Percentiles rank a stretch among this genome's conserved stretches.
Conservation (phyloP, 2,888 invertebrate genomes). For the Listrodromus nycthemerus region DNA sequence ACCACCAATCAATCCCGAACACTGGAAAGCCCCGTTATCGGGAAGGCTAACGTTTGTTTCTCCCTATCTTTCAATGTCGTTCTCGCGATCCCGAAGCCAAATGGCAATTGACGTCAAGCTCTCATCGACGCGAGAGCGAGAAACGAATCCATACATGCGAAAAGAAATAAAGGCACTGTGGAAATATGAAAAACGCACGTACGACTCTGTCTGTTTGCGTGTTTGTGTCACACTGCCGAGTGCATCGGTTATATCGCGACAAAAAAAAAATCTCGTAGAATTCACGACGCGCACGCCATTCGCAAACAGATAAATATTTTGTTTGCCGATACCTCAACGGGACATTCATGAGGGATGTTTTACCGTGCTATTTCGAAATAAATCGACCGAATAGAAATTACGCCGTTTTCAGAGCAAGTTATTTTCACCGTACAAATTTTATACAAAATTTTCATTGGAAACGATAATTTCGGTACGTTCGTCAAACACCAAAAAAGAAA, state of each 20-base stretch:
- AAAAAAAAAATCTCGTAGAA: background rate
- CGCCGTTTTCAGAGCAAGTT: background rate
- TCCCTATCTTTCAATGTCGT: conserved; percentile 32
- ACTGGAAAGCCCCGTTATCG: conserved; percentile 24
- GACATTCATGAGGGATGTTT: background rate
- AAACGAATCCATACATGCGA: background rate
- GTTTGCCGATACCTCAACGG: background rate
- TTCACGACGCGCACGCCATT: background rate
- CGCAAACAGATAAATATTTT: background rate
- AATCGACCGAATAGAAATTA: background rate
- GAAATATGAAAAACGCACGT: background rate
- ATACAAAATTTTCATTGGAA: background rate
- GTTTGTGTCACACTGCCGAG: background rate
- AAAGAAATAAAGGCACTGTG: background rate
- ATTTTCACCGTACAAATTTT: background rate
- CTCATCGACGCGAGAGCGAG: conserved; percentile 1
- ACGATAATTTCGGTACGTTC: background rate
- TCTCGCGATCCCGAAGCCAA: conserved; percentile 32
- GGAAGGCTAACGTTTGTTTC: conserved; percentile 40
- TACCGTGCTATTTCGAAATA: background rate
- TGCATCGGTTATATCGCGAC: background rate
- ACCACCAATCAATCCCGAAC: conserved; percentile 18
- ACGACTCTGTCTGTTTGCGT: background rate
- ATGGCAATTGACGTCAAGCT: conserved; percentile 34
- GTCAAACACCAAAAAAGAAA: background rate